phyloP scores from a whole-genome alignment of 2,113 vertebrate genomes.

The Poeciliopsis turrubarensis region DNA sequence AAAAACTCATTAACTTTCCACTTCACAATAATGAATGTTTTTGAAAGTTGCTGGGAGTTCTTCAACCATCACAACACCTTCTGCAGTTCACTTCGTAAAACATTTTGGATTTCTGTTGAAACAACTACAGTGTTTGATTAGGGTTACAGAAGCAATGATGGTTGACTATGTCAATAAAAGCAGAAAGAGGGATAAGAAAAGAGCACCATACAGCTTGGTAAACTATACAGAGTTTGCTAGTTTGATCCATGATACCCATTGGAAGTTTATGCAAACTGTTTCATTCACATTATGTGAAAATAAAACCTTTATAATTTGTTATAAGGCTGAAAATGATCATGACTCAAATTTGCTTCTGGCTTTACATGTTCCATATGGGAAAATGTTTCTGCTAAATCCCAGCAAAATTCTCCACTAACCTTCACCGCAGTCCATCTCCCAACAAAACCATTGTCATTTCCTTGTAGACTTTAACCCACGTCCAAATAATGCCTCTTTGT shows the following conservation, averaged over 20 bases:
- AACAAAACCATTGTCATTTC: slow-evolving; percentile 43
- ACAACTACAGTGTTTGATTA: too few species aligned
- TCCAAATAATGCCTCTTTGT: slow-evolving; percentile 43
- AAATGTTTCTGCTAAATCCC: slow-evolving; percentile 42
- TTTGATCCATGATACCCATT: not conserved
- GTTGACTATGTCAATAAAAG: too few species aligned
- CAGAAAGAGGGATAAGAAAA: too few species aligned
- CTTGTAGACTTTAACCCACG: slow-evolving; percentile 24
- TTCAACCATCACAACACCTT: too few species aligned
- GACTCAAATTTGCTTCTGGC: slow-evolving; percentile 45
- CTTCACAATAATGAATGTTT: too few species aligned
- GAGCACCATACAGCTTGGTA: too few species aligned
- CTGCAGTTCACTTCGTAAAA: not conserved
- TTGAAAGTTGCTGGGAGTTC: too few species aligned
- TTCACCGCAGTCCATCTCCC: slow-evolving; percentile 39
- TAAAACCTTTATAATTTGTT: not conserved
- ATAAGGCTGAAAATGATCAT: slow-evolving; percentile 26
- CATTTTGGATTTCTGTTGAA: too few species aligned
- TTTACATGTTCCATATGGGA: slow-evolving; percentile 46
- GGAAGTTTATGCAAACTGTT: not conserved
- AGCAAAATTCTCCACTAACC: slow-evolving; percentile 39
- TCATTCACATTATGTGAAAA: not conserved
- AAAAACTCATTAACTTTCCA: too few species aligned
- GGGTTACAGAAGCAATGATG: too few species aligned
- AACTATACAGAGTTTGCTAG: not conserved